phyloP scores from a whole-genome alignment of 2,797 vertebrate species.

The Gymnothorax javanicus region DNA sequence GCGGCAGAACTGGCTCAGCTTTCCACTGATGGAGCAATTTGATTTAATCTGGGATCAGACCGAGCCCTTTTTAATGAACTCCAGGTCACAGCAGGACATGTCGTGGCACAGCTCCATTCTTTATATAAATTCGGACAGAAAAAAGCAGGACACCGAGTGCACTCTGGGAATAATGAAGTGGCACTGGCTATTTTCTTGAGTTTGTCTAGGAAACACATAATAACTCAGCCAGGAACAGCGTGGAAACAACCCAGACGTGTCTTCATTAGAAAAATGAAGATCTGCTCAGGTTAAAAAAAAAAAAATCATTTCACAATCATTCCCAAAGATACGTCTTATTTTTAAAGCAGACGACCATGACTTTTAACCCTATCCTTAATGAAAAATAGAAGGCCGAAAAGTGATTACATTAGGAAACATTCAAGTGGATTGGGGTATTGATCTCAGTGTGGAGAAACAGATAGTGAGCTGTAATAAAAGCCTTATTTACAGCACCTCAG shows the following conservation, averaged over 20 bases:
- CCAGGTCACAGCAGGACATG: conserved; percentile 39
- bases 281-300: background rate
- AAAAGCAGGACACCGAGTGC: conserved; percentile 48
- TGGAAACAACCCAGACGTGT: conserved; percentile 18
- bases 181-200: conserved; percentile 37
- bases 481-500: conserved; percentile 78
- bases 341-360: conserved; percentile 48
- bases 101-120: conserved; percentile 29
- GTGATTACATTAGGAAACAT: conserved; percentile 73
- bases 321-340: conserved; percentile 19
- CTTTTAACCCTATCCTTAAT: conserved; percentile 63
- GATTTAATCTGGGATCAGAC: background rate
- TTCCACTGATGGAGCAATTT: background rate
- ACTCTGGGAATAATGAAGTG: conserved; percentile 54
- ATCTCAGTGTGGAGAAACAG: conserved; percentile 71
- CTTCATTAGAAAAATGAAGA: conserved; percentile 13
- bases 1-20: background rate
- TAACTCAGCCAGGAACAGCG: conserved; percentile 43
- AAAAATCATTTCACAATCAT: conserved; percentile 23
- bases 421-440: conserved; percentile 71
- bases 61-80: conserved; percentile 48
- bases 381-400: conserved; percentile 66
- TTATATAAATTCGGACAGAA: conserved; percentile 46
- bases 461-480: conserved; percentile 73
- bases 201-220: conserved; percentile 45